These are phyloP conservation scores for Apolygus lucorum DNA, from an alignment of 1,140 invertebrate genomes.

Conservation along the genomic window DNA sequence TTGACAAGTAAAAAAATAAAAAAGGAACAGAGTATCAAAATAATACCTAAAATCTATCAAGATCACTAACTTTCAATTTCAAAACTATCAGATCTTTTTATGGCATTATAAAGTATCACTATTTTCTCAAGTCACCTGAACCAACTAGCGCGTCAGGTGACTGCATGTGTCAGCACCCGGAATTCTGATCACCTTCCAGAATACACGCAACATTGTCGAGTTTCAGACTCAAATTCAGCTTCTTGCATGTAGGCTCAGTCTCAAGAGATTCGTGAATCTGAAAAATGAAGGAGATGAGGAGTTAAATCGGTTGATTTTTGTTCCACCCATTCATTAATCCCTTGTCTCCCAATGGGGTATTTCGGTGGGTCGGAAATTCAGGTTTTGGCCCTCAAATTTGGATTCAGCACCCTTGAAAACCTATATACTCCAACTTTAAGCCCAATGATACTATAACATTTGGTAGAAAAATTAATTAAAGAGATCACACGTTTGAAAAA, in stretches of 20 bases:
- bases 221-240: conserved; percentile 79
- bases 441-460: too few relatives aligned
- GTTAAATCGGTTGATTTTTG: too few relatives aligned
- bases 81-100: conserved; percentile 5
- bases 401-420: too few relatives aligned
- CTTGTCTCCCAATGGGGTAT: too few relatives aligned
- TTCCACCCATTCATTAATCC: too few relatives aligned
- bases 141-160: conserved; percentile 39
- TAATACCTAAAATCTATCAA: conserved; percentile 1
- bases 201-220: conserved; percentile 83
- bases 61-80: background rate
- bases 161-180: conserved; percentile 46
- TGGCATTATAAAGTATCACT: conserved; percentile 12
- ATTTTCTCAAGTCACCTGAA: conserved; percentile 27
- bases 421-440: too few relatives aligned
- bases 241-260: conserved; percentile 67
- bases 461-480: too few relatives aligned
- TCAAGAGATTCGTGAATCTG: conserved; percentile 75
- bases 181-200: conserved; percentile 64
- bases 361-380: too few relatives aligned
- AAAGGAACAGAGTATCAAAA: conserved; percentile 10
- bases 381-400: too few relatives aligned
- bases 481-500: too few relatives aligned
- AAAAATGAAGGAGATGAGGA: conserved; percentile 28
- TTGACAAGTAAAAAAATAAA: conserved; percentile 2